Conservation (phyloP, 2,888 invertebrate species). For the Dichetophora obliterata region DNA sequence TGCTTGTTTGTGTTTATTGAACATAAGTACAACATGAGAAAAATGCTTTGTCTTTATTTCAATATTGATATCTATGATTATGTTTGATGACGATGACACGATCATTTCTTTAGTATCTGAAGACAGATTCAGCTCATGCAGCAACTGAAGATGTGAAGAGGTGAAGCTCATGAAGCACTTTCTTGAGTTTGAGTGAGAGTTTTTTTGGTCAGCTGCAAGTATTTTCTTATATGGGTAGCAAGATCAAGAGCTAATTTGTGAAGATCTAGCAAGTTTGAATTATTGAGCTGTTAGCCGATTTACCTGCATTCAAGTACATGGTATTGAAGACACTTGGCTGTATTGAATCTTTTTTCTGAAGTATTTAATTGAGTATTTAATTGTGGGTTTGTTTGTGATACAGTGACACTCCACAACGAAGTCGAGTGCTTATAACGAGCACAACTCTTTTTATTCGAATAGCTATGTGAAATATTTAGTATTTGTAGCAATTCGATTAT, state of each 20-base stretch:
- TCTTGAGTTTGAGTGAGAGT: neutral
- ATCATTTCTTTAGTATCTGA: slow-evolving; percentile 19
- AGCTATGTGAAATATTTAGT: neutral
- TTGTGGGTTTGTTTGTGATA: neutral
- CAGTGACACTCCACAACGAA: neutral
- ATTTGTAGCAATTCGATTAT: neutral
- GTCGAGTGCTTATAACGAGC: neutral
- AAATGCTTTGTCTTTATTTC: slow-evolving; percentile 19
- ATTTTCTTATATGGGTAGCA: neutral
- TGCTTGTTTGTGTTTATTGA: neutral
- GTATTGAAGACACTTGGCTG: too few species aligned
- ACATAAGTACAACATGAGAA: neutral
- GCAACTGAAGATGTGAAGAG: neutral
- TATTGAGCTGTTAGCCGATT: neutral
- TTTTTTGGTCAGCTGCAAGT: neutral
- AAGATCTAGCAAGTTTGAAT: neutral
- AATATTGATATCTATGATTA: slow-evolving; percentile 29
- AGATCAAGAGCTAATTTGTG: slow-evolving; percentile 18
- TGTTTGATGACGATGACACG: slow-evolving; percentile 28
- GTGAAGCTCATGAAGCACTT: slow-evolving; percentile 1
- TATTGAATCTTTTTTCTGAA: neutral
- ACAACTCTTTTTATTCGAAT: neutral
- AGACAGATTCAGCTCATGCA: neutral
- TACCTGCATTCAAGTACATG: neutral
- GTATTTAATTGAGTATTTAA: slow-evolving; percentile 16